Evolutionary conservation across 1,140 invertebrate genomes (phyloP).

Genomic region (Hirudo medicinalis): DNA sequence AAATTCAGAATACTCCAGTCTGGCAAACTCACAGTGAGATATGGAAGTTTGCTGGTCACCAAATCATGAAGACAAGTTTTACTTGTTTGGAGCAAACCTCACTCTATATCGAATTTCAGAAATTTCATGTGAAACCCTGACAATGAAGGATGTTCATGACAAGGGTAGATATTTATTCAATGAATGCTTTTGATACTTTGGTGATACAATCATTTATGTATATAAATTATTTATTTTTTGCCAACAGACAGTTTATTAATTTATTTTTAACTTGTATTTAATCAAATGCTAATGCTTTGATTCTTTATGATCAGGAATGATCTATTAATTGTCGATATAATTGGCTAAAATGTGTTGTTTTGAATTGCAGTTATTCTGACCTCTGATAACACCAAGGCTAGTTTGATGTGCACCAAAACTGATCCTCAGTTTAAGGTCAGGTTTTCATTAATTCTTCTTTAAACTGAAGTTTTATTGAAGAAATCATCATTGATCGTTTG

Average conservation of each 20-base stretch:
- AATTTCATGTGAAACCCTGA: background rate
- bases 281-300: background rate
- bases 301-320: background rate
- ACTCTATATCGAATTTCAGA: background rate
- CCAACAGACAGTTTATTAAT: background rate
- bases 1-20: too few relatives aligned
- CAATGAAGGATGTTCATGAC: background rate
- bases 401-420: constrained; percentile 3
- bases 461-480: too few relatives aligned
- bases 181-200: background rate
- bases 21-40: too few relatives aligned
- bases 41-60: constrained; percentile 19
- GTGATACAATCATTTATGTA: background rate
- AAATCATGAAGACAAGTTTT: constrained; percentile 16
- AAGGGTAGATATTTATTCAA: background rate
- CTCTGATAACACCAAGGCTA: constrained; percentile 12
- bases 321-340: background rate
- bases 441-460: too few relatives aligned
- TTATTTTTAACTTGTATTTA: background rate
- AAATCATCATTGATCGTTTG: too few relatives aligned
- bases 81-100: constrained; percentile 8
- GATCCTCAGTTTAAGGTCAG: constrained; percentile 14
- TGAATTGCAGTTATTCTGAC: background rate
- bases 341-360: background rate
- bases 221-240: too few relatives aligned